These are phyloP conservation scores for Amiota mariae DNA, from an alignment of 2,888 invertebrate species.

Conservation along the genomic window DNA sequence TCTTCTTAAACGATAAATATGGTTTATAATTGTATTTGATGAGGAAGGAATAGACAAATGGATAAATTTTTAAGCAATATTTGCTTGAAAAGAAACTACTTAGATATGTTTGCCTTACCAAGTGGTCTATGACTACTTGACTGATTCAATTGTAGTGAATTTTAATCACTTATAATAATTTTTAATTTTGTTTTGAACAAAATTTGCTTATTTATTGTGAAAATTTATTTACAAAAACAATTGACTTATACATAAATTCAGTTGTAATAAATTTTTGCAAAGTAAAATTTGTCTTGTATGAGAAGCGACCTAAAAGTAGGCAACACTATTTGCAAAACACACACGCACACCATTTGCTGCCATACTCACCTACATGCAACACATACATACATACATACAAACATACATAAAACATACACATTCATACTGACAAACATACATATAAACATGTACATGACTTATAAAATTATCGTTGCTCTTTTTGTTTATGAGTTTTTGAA, in stretches of 20 bases:
- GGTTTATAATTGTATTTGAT: no score
- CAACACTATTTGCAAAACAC: conserved; percentile 15
- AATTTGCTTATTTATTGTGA: neutral
- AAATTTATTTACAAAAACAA: neutral
- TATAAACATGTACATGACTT: no score
- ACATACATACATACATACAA: no score
- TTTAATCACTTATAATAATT: neutral
- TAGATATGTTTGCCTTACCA: neutral
- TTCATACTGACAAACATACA: neutral
- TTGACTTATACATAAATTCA: neutral
- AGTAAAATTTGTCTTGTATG: no score
- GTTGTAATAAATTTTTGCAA: neutral
- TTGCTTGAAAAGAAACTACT: neutral
- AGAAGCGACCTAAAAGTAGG: neutral
- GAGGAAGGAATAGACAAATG: no score
- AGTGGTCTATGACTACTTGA: no score
- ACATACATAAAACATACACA: neutral
- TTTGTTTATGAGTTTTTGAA: no score
- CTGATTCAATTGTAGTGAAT: neutral
- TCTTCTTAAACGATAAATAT: no score
- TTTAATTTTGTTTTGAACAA: neutral
- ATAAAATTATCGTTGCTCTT: no score
- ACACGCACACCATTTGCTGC: no score
- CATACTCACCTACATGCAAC: neutral
- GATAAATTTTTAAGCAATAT: no score